These are phyloP conservation scores for Rhagium mordax DNA, from an alignment of 2,888 invertebrate species.

Conservation along the genomic window DNA sequence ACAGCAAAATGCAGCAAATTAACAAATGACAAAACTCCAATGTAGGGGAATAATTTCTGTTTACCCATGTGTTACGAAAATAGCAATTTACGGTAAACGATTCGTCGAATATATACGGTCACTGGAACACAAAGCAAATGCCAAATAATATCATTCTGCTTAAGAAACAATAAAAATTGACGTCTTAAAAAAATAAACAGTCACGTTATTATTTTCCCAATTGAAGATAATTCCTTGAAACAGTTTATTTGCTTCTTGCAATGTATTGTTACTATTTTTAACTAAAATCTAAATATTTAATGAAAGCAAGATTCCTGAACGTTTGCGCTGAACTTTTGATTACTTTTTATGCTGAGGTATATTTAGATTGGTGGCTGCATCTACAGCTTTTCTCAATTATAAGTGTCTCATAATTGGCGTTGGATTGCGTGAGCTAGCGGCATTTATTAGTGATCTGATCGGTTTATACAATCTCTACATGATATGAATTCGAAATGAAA, in stretches of 20 bases:
- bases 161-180: neutral
- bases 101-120: neutral
- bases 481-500: neutral
- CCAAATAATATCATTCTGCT: neutral
- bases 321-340: slow-evolving; percentile 6
- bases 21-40: too few relatives aligned
- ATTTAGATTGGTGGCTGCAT: neutral
- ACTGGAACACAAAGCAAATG: neutral
- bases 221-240: neutral
- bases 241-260: neutral
- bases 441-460: neutral
- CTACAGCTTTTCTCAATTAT: neutral
- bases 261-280: slow-evolving; percentile 22
- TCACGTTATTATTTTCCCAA: neutral
- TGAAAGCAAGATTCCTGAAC: slow-evolving; percentile 7
- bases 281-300: slow-evolving; percentile 7
- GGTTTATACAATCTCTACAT: neutral
- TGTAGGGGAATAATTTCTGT: too few relatives aligned
- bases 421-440: neutral
- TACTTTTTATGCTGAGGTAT: slow-evolving; percentile 4
- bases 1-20: too few relatives aligned
- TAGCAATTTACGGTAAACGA: neutral
- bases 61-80: neutral
- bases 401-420: neutral
- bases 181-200: neutral